phyloP scores from a whole-genome alignment of 37 sponge, comb jelly and placozoan genomes.

The Corticium candelabrum region DNA sequence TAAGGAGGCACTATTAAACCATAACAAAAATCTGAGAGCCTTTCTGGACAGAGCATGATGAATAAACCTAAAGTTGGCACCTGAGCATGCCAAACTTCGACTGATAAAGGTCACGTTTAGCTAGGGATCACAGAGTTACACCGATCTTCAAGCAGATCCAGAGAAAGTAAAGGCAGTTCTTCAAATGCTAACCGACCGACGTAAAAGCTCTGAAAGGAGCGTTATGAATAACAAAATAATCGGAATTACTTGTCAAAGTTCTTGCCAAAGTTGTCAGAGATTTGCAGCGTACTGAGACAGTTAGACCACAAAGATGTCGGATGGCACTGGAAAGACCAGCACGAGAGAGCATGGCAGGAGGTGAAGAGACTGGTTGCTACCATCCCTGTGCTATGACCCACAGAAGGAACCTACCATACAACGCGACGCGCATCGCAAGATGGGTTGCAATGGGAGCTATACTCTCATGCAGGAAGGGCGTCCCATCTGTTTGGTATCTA shows the following conservation, averaged over 20 bases:
- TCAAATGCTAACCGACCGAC: not conserved
- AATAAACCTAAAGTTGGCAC: too few species aligned
- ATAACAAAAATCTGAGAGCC: too few species aligned
- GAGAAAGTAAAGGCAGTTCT: not conserved
- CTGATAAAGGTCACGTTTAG: too few species aligned
- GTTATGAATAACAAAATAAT: not conserved
- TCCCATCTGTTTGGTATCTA: slow-evolving; percentile 6
- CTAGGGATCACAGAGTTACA: not conserved
- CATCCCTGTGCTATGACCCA: slow-evolving; percentile 21
- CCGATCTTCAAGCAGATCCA: not conserved
- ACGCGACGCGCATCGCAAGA: slow-evolving; percentile 21
- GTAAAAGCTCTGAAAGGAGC: slow-evolving; percentile 12
- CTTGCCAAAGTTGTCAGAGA: not conserved
- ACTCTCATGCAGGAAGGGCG: slow-evolving; percentile 1
- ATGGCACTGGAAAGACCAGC: not conserved
- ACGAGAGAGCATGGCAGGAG: not conserved
- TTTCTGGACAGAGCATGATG: too few species aligned
- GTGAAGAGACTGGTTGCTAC: not conserved
- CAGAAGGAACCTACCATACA: not conserved
- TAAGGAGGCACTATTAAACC: too few species aligned
- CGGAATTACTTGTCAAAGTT: not conserved
- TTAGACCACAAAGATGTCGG: not conserved
- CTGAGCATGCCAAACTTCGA: not conserved
- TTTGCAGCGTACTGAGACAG: not conserved
- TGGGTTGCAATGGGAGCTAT: too few species aligned